phyloP scores from a whole-genome alignment of 2,113 vertebrate species.

The Triplophysa siluroides region DNA sequence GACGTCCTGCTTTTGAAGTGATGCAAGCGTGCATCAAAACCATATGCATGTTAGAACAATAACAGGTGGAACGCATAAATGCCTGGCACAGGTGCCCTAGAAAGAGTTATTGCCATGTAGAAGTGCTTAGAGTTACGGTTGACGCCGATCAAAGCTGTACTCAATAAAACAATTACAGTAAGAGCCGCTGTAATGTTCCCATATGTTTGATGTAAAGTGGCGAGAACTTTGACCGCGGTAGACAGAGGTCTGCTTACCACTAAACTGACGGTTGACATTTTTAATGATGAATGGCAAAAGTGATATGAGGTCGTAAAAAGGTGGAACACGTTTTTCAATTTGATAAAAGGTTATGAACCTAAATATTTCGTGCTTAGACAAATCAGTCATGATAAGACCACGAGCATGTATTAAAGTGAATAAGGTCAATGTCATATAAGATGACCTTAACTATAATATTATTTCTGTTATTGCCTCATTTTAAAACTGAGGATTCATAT shows the following conservation, averaged over 20 bases:
- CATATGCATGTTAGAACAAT: conserved; percentile 34
- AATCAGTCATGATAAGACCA: too few species aligned
- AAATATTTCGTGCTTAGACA: too few species aligned
- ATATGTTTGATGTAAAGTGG: conserved; percentile 54
- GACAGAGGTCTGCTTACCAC: neutral
- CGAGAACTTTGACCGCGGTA: conserved; percentile 11
- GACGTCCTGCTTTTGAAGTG: neutral
- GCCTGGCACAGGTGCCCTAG: conserved; percentile 61
- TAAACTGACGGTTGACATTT: conserved; percentile 33
- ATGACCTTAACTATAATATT: too few species aligned
- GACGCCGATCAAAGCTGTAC: conserved; percentile 71
- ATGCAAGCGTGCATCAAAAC: neutral
- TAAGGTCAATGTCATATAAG: too few species aligned
- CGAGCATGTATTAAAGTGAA: too few species aligned
- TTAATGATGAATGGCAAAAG: conserved; percentile 8
- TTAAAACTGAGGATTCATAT: neutral
- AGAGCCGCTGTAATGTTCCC: conserved; percentile 73
- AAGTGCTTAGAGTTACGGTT: conserved; percentile 67
- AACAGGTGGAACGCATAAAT: conserved; percentile 54
- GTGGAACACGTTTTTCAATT: too few species aligned
- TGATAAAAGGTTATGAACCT: too few species aligned
- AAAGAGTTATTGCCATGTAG: conserved; percentile 69
- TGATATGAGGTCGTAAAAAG: neutral
- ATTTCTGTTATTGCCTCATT: neutral
- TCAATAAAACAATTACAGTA: conserved; percentile 76